phyloP scores from a whole-genome alignment of 2,797 vertebrate genomes.

The Benthosema pterotum region DNA sequence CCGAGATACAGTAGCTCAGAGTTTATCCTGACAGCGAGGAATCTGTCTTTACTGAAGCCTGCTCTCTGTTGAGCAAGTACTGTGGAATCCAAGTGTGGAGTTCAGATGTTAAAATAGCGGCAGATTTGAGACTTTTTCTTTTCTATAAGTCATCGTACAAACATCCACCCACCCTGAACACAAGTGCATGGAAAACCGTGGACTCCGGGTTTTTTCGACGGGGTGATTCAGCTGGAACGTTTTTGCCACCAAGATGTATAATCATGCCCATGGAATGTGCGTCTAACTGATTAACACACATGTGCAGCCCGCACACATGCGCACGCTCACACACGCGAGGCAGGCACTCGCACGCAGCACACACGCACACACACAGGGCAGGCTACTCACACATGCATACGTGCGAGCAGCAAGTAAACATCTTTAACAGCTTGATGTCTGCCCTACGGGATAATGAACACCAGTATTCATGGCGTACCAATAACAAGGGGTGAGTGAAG shows the following conservation, averaged over 20 bases:
- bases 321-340: not conserved
- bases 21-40: conserved; percentile 21
- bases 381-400: not conserved
- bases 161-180: conserved; percentile 28
- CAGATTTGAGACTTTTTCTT: not conserved
- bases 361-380: conserved; percentile 7
- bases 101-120: conserved; percentile 22
- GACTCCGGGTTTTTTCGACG: conserved; percentile 27
- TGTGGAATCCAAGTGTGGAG: conserved; percentile 34
- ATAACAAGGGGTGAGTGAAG: conserved; percentile 35
- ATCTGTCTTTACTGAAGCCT: conserved; percentile 13
- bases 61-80: not conserved
- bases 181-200: conserved; percentile 25
- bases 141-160: conserved; percentile 28
- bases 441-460: conserved; percentile 23
- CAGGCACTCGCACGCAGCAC: not conserved
- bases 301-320: not conserved
- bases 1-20: conserved; percentile 6
- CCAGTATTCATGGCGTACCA: conserved; percentile 21
- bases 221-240: conserved; percentile 48
- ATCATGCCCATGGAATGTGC: conserved; percentile 46
- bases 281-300: conserved; percentile 9
- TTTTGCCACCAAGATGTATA: conserved; percentile 39
- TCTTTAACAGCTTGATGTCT: conserved; percentile 23
- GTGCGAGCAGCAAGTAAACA: conserved; percentile 32